Evolutionary conservation across 2,797 vertebrate genomes (phyloP).

Genomic region (Rhodeus uyekii): DNA sequence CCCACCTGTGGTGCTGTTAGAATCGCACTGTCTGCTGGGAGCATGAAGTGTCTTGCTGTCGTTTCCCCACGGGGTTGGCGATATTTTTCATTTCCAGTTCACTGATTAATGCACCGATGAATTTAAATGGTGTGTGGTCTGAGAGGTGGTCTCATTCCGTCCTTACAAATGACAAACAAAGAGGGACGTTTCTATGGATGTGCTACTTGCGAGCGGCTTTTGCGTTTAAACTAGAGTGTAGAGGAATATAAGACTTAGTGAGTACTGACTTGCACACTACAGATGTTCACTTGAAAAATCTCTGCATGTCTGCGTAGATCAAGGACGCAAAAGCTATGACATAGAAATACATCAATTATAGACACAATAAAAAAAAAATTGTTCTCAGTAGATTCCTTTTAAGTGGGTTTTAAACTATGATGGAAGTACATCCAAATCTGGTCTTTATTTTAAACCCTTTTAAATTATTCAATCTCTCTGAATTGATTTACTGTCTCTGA

Average conservation of each 20-base stretch:
- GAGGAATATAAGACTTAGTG: not conserved
- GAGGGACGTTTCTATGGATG: conserved; percentile 41
- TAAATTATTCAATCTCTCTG: not conserved
- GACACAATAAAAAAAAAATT: not conserved
- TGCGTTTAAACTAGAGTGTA: not conserved
- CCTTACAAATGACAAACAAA: conserved; percentile 40
- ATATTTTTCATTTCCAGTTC: conserved; percentile 58
- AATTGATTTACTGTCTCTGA: not conserved
- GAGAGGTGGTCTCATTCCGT: conserved; percentile 47
- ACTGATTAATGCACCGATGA: conserved; percentile 46
- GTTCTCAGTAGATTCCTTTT: not conserved
- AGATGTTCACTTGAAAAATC: not conserved
- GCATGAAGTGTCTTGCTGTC: conserved; percentile 49
- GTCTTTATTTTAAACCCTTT: not conserved
- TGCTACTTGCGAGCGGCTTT: not conserved
- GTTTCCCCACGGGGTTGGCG: conserved; percentile 41
- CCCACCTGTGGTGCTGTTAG: conserved; percentile 55
- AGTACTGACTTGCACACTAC: not conserved
- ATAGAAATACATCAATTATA: not conserved
- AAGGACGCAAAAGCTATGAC: not conserved
- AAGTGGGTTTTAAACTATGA: not conserved
- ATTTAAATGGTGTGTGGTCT: conserved; percentile 55
- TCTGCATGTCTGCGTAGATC: not conserved
- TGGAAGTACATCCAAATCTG: not conserved
- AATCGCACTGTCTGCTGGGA: conserved; percentile 40